These are phyloP conservation scores for Spheniscus humboldti DNA, from an alignment of 2,797 vertebrate genomes.

Conservation along the genomic window DNA sequence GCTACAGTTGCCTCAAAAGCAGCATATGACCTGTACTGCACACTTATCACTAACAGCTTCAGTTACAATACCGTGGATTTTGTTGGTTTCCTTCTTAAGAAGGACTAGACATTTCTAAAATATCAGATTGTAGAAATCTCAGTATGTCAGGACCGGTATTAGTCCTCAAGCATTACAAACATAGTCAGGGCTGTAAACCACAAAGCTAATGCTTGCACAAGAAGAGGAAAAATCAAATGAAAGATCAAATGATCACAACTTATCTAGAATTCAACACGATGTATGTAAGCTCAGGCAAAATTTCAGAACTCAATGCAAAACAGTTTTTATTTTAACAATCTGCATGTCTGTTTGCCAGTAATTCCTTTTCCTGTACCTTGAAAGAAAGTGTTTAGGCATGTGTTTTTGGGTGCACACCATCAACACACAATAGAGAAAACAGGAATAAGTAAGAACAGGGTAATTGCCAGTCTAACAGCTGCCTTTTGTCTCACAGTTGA, in stretches of 20 bases:
- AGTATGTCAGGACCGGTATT: not conserved
- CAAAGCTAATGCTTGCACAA: not conserved
- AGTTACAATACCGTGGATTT: too few relatives aligned
- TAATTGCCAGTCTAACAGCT: not conserved
- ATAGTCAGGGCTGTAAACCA: not conserved
- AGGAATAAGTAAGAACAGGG: not conserved
- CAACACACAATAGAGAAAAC: fast-evolving
- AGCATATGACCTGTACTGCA: not conserved
- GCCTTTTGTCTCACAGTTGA: not conserved
- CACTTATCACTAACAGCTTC: not conserved
- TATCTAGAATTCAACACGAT: not conserved
- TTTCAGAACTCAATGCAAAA: not conserved
- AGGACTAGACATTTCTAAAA: not conserved
- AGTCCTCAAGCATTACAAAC: not conserved
- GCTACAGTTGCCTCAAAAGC: not conserved
- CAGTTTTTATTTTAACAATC: not conserved
- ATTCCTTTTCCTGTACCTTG: not conserved
- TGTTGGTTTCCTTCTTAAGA: not conserved
- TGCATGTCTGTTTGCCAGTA: not conserved
- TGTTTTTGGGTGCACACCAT: not conserved
- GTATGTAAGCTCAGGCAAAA: not conserved
- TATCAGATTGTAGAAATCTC: not conserved
- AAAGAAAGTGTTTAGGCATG: not conserved
- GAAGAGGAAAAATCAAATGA: not conserved
- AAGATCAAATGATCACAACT: not conserved